Evolutionary conservation across 2,888 invertebrate genomes (phyloP).

Genomic region (Caenorhabditis wallacei): DNA sequence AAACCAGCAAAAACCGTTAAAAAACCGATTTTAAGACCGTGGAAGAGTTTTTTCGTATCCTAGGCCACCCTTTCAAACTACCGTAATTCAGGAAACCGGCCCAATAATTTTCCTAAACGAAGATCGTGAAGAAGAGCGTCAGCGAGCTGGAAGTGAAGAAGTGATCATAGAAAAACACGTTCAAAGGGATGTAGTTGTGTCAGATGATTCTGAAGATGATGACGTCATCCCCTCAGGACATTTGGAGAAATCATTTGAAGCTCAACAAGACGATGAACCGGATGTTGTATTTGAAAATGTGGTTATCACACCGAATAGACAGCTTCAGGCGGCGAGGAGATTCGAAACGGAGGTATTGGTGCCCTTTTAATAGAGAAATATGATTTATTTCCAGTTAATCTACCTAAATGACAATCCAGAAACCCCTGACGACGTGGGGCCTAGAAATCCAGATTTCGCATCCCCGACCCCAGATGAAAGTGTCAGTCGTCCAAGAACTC

Average conservation of each 20-base stretch:
- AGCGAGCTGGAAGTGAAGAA: slow-evolving; percentile 18
- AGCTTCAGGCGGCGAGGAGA: slow-evolving; percentile 20
- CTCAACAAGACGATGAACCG: slow-evolving; percentile 15
- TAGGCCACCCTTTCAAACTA: too few relatives aligned
- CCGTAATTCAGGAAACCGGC: background rate
- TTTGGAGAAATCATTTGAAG: slow-evolving; percentile 16
- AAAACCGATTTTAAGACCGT: too few relatives aligned
- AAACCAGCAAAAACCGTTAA: too few relatives aligned
- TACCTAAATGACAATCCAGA: slow-evolving; percentile 30
- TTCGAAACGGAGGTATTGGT: slow-evolving; percentile 43
- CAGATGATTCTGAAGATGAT: slow-evolving; percentile 33
- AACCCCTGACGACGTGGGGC: background rate
- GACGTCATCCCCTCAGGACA: background rate
- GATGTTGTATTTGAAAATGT: slow-evolving; percentile 35
- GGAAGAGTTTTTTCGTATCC: too few relatives aligned
- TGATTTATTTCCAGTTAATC: slow-evolving; percentile 38
- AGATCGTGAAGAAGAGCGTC: slow-evolving; percentile 5
- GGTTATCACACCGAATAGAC: slow-evolving; percentile 28
- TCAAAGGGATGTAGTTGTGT: slow-evolving; percentile 13
- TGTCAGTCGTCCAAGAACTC: slow-evolving; percentile 11
- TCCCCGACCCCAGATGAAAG: slow-evolving; percentile 63
- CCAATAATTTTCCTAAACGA: slow-evolving; percentile 17
- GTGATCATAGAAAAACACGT: slow-evolving; percentile 22
- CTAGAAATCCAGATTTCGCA: background rate
- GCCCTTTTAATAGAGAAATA: too few relatives aligned